These are phyloP conservation scores for Willowsia nigromaculata DNA, from an alignment of 2,888 invertebrate genomes.

Conservation along the genomic window DNA sequence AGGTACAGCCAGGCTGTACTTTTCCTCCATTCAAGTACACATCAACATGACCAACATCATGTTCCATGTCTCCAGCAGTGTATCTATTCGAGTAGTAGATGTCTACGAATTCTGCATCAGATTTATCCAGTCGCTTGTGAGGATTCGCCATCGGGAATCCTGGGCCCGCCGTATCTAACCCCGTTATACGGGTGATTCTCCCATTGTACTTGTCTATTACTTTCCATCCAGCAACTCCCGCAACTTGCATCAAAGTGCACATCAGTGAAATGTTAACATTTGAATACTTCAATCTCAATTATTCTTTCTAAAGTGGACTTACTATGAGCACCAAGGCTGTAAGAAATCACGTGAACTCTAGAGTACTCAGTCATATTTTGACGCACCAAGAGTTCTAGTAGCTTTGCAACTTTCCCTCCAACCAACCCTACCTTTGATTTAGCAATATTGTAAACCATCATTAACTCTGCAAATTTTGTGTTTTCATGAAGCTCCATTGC, in stretches of 20 bases:
- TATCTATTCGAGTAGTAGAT: slow-evolving; percentile 36
- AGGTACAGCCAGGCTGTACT: slow-evolving; percentile 27
- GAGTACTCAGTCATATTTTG: background rate
- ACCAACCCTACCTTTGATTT: background rate
- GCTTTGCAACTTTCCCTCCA: background rate
- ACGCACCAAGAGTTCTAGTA: background rate
- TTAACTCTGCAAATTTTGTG: background rate
- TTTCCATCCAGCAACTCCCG: slow-evolving; percentile 7
- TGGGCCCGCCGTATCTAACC: slow-evolving; percentile 44
- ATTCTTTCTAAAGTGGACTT: background rate
- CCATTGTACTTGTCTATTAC: background rate
- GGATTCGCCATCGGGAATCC: background rate
- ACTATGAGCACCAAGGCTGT: slow-evolving; percentile 49
- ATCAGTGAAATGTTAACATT: background rate
- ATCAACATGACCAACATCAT: slow-evolving; percentile 14
- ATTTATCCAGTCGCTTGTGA: slow-evolving; percentile 17
- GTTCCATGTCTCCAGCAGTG: slow-evolving; percentile 24
- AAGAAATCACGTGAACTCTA: slow-evolving; percentile 18
- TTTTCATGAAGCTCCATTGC: background rate
- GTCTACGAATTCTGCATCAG: slow-evolving; percentile 39
- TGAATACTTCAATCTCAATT: no score
- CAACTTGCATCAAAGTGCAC: background rate
- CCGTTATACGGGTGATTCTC: slow-evolving; percentile 19
- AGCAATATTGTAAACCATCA: background rate
- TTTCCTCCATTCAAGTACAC: slow-evolving; percentile 54